Base-by-base conservation (phyloP, 2,888 invertebrate genomes). In the Trachelus tabidus region DNA sequence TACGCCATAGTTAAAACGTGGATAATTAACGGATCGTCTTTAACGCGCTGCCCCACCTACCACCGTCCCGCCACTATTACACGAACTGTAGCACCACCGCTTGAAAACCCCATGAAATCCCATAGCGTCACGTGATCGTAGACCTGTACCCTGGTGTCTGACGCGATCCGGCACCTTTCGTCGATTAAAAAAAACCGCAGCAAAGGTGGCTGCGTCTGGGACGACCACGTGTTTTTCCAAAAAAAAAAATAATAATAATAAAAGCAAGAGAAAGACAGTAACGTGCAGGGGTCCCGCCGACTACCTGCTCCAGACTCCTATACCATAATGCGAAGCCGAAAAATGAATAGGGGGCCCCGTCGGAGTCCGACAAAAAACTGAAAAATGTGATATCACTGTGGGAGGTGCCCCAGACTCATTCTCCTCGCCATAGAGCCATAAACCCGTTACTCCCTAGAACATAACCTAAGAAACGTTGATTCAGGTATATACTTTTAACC, bases 321-420 rank as follows among this genome's bases (percentile, higher is more conserved):
- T 34, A 30, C 71, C 31, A 31, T 71, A 71, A 71, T 71, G 33
- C 33, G 71, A 34, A 34, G 34, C 71, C 31, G 71, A 34, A 71
- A 71, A 71, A 71, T 71, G 71, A 71, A 71, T 33, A 71, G 71
- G 71, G 71, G 23, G 56, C 23, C 56, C 33, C 71, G 71, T 12
- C 33, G 33, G 34, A 34, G 31, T 71, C 71, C 33, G 71, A 71
- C 71, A 71, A 71, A 71, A 71, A 71, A 71, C 71, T 71, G 71
- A 71, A 71, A 71, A 71, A 71, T 71, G 71, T 71, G 71, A 71
- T 71, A 71, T 71, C 71, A 71, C 71, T 71, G 71, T 71, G 71
- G 71, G 71, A 71, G 71, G 71, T 34, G 71, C 71, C 23, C 12
- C 31, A 33, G 71, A 31, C 33, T 33, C 33, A 34, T 34, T 71